Evolutionary conservation across 2,888 invertebrate species (phyloP), one percentile per base, ranked within the genome.

Genomic region (Hermaeophaga mercurialis): DNA sequence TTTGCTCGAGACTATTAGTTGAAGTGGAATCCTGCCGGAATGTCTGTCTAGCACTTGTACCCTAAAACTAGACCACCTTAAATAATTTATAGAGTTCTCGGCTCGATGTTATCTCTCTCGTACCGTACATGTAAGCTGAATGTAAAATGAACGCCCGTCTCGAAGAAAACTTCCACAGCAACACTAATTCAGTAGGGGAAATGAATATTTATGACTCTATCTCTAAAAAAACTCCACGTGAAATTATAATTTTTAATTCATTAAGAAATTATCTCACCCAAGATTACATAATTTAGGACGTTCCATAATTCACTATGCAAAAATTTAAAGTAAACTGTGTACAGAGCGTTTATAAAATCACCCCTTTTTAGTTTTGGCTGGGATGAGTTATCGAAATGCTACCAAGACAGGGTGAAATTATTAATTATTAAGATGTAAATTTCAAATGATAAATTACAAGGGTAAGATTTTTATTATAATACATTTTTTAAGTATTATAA

Each of bases 141-240:
- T 28, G 28, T 31, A 28, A 41, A 49, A 39, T 31, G 49, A 49
- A 39, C 31, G 49, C 39, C 12, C 24, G 43, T 19, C 49, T 49
- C 31, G 11, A 28, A 39, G 19, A 49, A 49, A 49, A 49, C 12
- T 49, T 49, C 31, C 41, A 7, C 8, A 41, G 26, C 49, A 41
- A 31, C 39, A 49, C 49, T 41, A 41, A 49, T 49, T 49, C 41
- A 49, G 26, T 18, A 14, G 9, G 41, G 49, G 34, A 41, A 49
- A 49, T 49, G 49, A 49, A 41, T 49, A 49, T 49, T 49, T 49
- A 49, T 49, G 39, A 19, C 2, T 7, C 5, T 28, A 41, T 26
- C 14, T 49, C 26, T 26, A 11, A 15, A 41, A 49, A 26, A 49
- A 49, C 18, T 15, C 12, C 15, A 19, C 45, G 33, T 39, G 12